Percentiles rank a stretch among this genome's conserved stretches.
These are phyloP conservation scores for Lycodopsis pacificus DNA, from an alignment of 2,797 vertebrate species.

Conservation along the genomic window DNA sequence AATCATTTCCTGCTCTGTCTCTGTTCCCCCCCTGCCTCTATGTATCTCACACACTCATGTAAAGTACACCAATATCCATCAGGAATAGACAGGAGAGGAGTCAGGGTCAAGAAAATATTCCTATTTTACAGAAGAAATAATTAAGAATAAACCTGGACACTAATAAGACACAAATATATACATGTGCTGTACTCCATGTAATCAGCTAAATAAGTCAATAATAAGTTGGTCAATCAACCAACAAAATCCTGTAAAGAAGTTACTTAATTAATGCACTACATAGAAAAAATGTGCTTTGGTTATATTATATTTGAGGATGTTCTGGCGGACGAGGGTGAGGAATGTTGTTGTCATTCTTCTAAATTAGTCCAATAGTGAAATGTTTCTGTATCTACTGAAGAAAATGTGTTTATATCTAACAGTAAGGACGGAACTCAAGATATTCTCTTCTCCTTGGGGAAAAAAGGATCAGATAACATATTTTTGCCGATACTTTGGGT, in stretches of 20 bases:
- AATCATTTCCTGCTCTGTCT: slow-evolving; percentile 28
- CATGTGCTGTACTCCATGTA: neutral
- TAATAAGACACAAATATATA: neutral
- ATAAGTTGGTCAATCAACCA: neutral
- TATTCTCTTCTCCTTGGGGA: neutral
- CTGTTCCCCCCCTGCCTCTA: neutral
- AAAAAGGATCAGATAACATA: neutral
- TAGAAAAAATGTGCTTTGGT: neutral
- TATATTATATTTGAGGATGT: slow-evolving; percentile 15
- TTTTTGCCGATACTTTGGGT: neutral
- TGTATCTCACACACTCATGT: neutral
- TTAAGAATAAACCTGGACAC: neutral
- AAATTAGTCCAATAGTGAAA: neutral
- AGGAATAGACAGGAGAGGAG: neutral
- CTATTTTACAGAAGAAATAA: neutral
- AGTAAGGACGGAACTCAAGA: neutral
- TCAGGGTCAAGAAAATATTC: neutral
- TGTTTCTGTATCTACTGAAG: neutral
- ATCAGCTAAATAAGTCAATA: neutral
- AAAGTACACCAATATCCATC: slow-evolving; percentile 10
- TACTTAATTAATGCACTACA: neutral
- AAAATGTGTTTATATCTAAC: neutral
- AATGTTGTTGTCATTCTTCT: neutral
- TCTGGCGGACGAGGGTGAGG: neutral
- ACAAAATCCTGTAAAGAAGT: neutral